Conservation (phyloP, 1,140 invertebrate species). For the Caenorhabditis brenneri region DNA sequence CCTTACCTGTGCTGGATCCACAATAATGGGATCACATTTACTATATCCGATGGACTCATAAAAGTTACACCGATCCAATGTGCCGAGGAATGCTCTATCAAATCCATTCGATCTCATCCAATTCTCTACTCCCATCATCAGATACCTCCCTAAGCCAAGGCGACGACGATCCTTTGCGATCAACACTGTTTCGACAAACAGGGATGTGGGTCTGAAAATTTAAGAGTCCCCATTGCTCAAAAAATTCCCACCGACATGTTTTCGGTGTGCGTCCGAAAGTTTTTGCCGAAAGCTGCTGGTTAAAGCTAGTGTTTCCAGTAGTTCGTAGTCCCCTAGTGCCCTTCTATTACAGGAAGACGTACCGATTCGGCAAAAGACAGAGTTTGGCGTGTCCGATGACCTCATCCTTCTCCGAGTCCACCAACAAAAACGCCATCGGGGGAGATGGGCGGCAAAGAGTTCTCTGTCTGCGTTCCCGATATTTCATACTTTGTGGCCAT, state of each 20-base stretch:
- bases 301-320: too few species aligned
- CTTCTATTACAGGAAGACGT: too few species aligned
- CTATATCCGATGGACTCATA: slow-evolving; percentile 30
- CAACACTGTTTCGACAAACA: slow-evolving; percentile 44
- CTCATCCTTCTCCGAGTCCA: slow-evolving; percentile 3
- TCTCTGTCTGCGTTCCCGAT: slow-evolving; percentile 34
- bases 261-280: too few species aligned
- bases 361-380: slow-evolving; percentile 46
- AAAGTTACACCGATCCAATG: slow-evolving; percentile 41
- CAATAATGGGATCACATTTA: slow-evolving; percentile 40
- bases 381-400: slow-evolving; percentile 41
- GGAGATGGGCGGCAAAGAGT: slow-evolving; percentile 20
- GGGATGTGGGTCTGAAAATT: neutral
- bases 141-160: slow-evolving; percentile 27
- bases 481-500: slow-evolving; percentile 45
- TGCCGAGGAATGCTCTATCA: slow-evolving; percentile 20
- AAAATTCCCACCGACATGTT: too few species aligned
- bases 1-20: neutral
- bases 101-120: neutral
- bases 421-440: slow-evolving; percentile 40
- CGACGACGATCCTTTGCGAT: slow-evolving; percentile 1
- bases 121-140: slow-evolving; percentile 26
- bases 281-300: too few species aligned
- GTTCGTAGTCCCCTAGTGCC: too few species aligned
- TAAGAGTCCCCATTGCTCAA: too few species aligned